Evolutionary conservation across 2,113 vertebrate species (phyloP).

Genomic region (Lycaon pictus): DNA sequence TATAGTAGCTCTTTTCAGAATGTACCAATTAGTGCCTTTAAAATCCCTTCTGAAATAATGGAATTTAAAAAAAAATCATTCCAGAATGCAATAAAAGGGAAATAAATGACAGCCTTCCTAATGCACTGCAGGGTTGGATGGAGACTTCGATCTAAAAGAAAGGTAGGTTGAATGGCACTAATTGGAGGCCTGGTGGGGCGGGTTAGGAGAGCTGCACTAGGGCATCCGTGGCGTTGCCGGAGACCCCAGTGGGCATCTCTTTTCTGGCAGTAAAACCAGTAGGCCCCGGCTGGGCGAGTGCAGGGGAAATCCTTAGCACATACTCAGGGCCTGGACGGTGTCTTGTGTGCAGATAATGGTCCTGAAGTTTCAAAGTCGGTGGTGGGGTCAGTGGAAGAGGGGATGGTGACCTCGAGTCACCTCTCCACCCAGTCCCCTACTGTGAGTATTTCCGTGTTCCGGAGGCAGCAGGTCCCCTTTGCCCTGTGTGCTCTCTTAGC

Average conservation of each 20-base stretch:
- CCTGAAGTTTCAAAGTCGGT: conserved; percentile 37
- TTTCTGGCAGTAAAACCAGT: conserved; percentile 47
- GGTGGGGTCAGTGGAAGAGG: background rate
- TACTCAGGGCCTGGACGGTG: background rate
- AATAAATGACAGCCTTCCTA: conserved; percentile 61
- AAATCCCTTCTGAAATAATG: conserved; percentile 80
- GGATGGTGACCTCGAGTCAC: background rate
- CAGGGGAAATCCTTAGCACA: background rate
- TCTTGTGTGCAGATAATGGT: background rate
- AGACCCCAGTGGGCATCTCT: background rate
- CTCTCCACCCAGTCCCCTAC: background rate
- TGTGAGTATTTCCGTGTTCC: background rate
- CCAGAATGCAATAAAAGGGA: conserved; percentile 64
- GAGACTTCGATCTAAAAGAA: background rate
- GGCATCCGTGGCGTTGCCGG: background rate
- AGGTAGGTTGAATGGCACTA: conserved; percentile 18
- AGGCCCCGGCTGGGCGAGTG: background rate
- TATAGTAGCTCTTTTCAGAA: conserved; percentile 28
- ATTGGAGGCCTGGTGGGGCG: background rate
- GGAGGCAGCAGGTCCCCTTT: background rate
- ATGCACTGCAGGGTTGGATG: conserved; percentile 43
- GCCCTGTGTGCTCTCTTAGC: background rate
- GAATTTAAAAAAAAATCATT: conserved; percentile 41
- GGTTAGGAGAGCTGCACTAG: background rate
- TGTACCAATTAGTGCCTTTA: conserved; percentile 52